These are phyloP conservation scores for Magallana nippona DNA, from an alignment of 2,888 invertebrate genomes.

Conservation along the genomic window DNA sequence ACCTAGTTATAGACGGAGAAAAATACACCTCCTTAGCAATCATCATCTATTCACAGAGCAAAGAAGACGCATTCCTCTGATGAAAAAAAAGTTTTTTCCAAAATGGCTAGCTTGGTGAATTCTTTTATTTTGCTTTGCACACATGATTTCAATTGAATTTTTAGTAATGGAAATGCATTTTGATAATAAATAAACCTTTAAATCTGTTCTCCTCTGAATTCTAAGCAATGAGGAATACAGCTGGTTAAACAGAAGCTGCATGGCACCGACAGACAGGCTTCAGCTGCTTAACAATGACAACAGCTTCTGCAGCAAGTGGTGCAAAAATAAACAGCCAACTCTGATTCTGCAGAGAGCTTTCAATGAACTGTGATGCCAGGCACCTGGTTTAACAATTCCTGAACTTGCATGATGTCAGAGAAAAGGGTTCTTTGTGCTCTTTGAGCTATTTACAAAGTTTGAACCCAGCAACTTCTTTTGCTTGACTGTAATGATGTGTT, in stretches of 20 bases:
- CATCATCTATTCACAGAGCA: conserved; percentile 14
- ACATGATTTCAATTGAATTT: too few relatives aligned
- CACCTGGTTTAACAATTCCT: conserved; percentile 27
- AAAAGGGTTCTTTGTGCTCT: conserved; percentile 20
- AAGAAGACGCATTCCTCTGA: not conserved
- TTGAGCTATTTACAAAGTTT: conserved; percentile 33
- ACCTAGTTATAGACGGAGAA: conserved; percentile 21
- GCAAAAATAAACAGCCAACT: conserved; percentile 27
- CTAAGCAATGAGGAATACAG: conserved; percentile 5
- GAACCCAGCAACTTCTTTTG: conserved; percentile 10
- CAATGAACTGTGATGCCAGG: conserved; percentile 30
- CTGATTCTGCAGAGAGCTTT: not conserved
- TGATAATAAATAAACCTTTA: too few relatives aligned
- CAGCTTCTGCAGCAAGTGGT: conserved; percentile 20
- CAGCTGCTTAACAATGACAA: conserved; percentile 28
- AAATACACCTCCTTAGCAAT: conserved; percentile 15
- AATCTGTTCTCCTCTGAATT: not conserved
- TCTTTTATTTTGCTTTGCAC: too few relatives aligned
- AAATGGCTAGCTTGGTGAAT: too few relatives aligned
- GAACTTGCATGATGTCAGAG: conserved; percentile 24
- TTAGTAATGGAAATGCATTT: too few relatives aligned
- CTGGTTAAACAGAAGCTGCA: conserved; percentile 1
- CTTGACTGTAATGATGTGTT: conserved; percentile 23
- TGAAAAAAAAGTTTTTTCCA: not conserved
- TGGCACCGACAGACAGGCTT: conserved; percentile 26